phyloP scores from a whole-genome alignment of 2,888 invertebrate genomes.

The Thymelicus lineola region DNA sequence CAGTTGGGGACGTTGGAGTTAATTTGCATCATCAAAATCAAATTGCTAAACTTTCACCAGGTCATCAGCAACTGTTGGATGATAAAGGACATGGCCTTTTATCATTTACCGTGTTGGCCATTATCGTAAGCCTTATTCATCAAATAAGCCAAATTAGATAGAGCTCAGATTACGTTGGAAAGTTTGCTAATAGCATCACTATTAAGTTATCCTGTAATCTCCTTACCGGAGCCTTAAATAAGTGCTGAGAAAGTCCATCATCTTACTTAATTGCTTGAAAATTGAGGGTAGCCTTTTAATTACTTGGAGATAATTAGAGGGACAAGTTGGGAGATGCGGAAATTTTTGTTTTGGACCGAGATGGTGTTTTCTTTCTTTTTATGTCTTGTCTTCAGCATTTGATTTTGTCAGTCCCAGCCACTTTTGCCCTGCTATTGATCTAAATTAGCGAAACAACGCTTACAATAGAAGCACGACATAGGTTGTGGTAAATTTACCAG shows the following conservation, averaged over 20 bases:
- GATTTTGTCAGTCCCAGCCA: no score
- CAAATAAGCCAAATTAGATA: conserved; percentile 24
- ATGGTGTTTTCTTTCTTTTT: neutral
- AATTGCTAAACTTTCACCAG: no score
- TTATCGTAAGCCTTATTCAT: neutral
- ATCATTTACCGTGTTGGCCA: neutral
- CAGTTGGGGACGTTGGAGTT: no score
- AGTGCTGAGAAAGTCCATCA: conserved; percentile 50
- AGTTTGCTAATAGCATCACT: conserved; percentile 12
- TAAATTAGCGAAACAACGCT: no score
- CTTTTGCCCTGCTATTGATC: no score
- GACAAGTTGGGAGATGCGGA: conserved; percentile 12
- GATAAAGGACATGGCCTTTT: no score
- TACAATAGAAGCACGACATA: no score
- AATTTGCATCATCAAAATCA: no score
- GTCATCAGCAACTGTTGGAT: neutral
- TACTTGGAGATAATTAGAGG: conserved; percentile 39
- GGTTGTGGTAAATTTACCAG: no score
- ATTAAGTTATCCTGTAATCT: conserved; percentile 22
- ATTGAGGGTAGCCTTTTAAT: conserved; percentile 52
- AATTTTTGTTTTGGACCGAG: neutral
- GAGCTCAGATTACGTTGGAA: conserved; percentile 5
- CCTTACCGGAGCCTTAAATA: conserved; percentile 18
- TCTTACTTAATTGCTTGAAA: conserved; percentile 56
- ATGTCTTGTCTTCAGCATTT: no score